Evolutionary conservation across 37 sponge, comb jelly and placozoan genomes (phyloP).

Genomic region (Lycopodina hypogea): DNA sequence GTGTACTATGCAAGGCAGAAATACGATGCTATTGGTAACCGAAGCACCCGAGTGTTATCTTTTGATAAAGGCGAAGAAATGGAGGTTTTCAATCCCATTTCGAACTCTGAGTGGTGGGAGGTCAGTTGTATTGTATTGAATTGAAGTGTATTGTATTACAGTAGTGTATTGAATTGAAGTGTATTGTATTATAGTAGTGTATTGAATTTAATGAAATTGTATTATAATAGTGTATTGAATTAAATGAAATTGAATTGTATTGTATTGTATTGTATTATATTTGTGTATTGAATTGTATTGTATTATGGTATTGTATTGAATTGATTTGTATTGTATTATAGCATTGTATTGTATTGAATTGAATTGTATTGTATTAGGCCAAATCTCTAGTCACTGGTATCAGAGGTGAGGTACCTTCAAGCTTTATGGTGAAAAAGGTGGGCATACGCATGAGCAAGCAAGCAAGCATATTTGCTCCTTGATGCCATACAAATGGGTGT

Average conservation of each 20-base stretch:
- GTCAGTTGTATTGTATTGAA: conserved; percentile 19
- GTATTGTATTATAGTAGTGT: neutral
- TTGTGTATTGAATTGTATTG: no score
- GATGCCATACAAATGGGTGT: neutral
- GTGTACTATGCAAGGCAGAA: conserved; percentile 36
- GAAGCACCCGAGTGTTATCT: conserved; percentile 40
- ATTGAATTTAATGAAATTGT: no score
- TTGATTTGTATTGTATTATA: neutral
- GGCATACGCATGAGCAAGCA: neutral
- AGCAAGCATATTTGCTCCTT: neutral
- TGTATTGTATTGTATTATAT: no score
- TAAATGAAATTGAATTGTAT: neutral
- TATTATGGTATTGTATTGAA: conserved; percentile 18
- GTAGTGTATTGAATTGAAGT: neutral
- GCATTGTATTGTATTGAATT: neutral
- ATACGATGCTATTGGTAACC: conserved; percentile 56
- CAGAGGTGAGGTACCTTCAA: conserved; percentile 72
- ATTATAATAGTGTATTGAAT: neutral
- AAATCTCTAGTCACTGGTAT: conserved; percentile 57
- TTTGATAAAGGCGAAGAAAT: conserved; percentile 81
- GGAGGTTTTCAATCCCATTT: conserved; percentile 26
- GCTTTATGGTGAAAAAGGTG: conserved; percentile 34
- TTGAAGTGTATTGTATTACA: no score
- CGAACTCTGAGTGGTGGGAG: conserved; percentile 84
- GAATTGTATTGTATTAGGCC: conserved; percentile 23